These are phyloP conservation scores for Strigamia crassipes DNA, from an alignment of 2,888 invertebrate genomes.

Conservation along the genomic window DNA sequence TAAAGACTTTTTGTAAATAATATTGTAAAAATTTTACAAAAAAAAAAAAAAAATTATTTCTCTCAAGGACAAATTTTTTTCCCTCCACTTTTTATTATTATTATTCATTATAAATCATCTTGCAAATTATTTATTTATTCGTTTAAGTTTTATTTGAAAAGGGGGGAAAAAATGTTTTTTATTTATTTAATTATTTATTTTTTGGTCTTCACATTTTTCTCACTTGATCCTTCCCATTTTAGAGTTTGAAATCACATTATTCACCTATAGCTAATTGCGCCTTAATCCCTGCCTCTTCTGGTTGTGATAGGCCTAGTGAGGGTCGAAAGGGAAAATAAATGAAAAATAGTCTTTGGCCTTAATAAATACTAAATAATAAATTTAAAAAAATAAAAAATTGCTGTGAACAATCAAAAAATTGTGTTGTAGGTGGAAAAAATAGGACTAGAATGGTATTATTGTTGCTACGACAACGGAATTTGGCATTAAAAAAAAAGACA, in stretches of 20 bases:
- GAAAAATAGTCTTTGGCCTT: slow-evolving; percentile 18
- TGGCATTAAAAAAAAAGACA: neutral
- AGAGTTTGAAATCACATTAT: slow-evolving; percentile 24
- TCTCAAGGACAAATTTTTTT: slow-evolving; percentile 16
- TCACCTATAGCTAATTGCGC: slow-evolving; percentile 38
- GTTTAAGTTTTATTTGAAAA: too few relatives aligned
- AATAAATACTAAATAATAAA: neutral
- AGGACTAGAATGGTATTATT: neutral
- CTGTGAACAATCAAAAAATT: slow-evolving; percentile 39
- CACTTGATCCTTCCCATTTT: slow-evolving; percentile 29
- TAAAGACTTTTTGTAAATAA: slow-evolving; percentile 44
- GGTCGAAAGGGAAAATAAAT: slow-evolving; percentile 1
- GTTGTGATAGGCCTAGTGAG: slow-evolving; percentile 40
- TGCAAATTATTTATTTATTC: too few relatives aligned
- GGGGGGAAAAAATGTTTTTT: neutral
- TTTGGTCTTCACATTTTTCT: neutral
- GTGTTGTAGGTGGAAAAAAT: slow-evolving; percentile 18
- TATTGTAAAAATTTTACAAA: neutral
- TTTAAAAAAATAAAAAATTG: slow-evolving; percentile 2
- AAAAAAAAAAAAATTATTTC: slow-evolving; percentile 15
- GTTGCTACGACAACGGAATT: neutral
- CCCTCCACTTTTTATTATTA: neutral
- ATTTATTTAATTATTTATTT: too few relatives aligned
- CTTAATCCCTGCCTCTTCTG: slow-evolving; percentile 39
- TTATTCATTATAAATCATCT: too few relatives aligned